Base-by-base conservation (phyloP, 1,140 invertebrate species). In the Drosophila punjabiensis region DNA sequence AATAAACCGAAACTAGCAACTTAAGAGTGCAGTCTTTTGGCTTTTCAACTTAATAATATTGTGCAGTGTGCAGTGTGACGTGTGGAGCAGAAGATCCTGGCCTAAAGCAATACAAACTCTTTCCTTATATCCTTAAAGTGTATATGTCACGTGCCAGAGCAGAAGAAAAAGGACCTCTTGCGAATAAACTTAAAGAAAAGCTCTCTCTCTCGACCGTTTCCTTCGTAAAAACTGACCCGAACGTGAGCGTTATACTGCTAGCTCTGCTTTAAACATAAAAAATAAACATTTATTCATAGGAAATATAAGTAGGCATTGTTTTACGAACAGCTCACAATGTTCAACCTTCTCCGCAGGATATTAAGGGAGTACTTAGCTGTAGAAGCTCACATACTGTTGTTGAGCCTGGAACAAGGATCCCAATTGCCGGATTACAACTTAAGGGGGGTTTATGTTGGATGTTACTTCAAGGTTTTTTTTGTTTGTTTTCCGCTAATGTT, bases 251-350 rank as follows among this genome's bases (percentile, higher is more conserved):
- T n/a, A n/a, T n/a, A n/a, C n/a, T n/a, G n/a, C n/a, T n/a, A n/a
- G 24, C 24, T 50, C 8, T 30, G 28, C 5, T 59, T 55, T 37
- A 64, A 64, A 64, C 48, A 56, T 64, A 64, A 64, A 64, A 64
- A 62, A 66, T 63, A 66, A 66, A 62, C 63, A 28, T 66, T 62
- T 62, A 66, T 43, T 66, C 9, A 33, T 65, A 41, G n/a, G n/a
- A 41, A 60, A 60, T 65, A 65, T 41, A 60, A 60, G 30, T 41
- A 60, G 20, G 28, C 28, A 43, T 65, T 24, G 14, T 28, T 18
- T 62, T 66, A n/a, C 18, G 58, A 35, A 18, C 20, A 64, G 28
- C 13, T 16, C 16, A 64, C 32, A 18, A 28, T 35, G 18, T 11
- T 64, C 64, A 30, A 65, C 30, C 39, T 24, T 62, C 33, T 20